Evolutionary conservation across 2,797 vertebrate genomes (phyloP).

Genomic region (Moxostoma hubbsi): DNA sequence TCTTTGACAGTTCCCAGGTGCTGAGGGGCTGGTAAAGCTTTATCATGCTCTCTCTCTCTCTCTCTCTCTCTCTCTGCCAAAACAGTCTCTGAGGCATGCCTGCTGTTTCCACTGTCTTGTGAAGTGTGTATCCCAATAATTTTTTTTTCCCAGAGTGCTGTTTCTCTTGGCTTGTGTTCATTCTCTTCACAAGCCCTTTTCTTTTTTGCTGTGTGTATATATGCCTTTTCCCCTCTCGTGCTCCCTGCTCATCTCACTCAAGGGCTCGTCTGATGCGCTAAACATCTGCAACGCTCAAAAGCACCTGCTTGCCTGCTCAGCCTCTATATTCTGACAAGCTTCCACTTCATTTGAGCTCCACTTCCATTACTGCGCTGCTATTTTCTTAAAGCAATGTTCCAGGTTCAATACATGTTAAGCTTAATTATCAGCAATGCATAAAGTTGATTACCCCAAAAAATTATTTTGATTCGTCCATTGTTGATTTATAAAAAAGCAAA

Average conservation of each 20-base stretch:
- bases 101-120: slow-evolving; percentile 45
- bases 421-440: no score
- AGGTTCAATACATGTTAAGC: no score
- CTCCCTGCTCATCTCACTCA: slow-evolving; percentile 37
- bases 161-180: slow-evolving; percentile 61
- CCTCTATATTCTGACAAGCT: slow-evolving; percentile 44
- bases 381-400: no score
- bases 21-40: slow-evolving; percentile 58
- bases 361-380: slow-evolving; percentile 17
- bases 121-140: slow-evolving; percentile 68
- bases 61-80: slow-evolving; percentile 31
- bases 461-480: no score
- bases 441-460: no score
- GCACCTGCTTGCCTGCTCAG: slow-evolving; percentile 43
- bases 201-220: slow-evolving; percentile 46
- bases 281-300: slow-evolving; percentile 49
- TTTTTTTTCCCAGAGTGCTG: slow-evolving; percentile 59
- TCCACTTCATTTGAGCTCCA: slow-evolving; percentile 44
- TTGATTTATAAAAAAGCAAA: no score
- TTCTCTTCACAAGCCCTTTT: slow-evolving; percentile 62
- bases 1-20: slow-evolving; percentile 66
- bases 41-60: slow-evolving; percentile 8
- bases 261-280: slow-evolving; percentile 43
- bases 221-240: slow-evolving; percentile 16
- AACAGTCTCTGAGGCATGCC: slow-evolving; percentile 52